Conservation (phyloP, 2,888 invertebrate genomes). For the Onchidella celtica region DNA sequence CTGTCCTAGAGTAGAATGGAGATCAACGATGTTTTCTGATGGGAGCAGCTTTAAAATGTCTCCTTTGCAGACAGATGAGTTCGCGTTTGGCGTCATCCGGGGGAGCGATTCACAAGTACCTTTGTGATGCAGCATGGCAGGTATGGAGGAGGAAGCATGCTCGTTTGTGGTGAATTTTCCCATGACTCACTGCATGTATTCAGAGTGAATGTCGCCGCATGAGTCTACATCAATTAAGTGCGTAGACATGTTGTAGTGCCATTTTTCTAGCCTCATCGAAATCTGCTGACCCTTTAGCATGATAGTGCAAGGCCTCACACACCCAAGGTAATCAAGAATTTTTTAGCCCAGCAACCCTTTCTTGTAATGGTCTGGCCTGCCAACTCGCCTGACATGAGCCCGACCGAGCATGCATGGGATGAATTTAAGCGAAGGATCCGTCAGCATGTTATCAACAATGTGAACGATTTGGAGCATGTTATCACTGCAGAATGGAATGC, state of each 20-base stretch:
- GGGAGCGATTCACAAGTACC: neutral
- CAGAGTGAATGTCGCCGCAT: constrained; percentile 14
- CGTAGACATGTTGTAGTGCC: constrained; percentile 5
- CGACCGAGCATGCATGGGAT: constrained; percentile 21
- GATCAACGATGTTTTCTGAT: constrained; percentile 6
- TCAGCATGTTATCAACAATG: constrained; percentile 2
- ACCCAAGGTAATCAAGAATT: neutral
- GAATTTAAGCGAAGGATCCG: constrained; percentile 9
- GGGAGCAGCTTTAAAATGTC: constrained; percentile 13
- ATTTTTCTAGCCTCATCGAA: constrained; percentile 12
- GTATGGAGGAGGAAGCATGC: constrained; percentile 27
- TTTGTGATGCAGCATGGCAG: constrained; percentile 23
- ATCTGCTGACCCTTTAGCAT: neutral
- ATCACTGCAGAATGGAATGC: constrained; percentile 15
- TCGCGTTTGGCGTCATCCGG: constrained; percentile 10
- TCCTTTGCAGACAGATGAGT: neutral
- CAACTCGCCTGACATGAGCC: constrained; percentile 24
- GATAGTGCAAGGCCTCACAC: constrained; percentile 12
- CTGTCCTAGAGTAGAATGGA: neutral
- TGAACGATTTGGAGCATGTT: neutral
- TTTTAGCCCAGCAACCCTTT: constrained; percentile 21
- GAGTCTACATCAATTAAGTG: neutral
- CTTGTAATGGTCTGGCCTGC: constrained; percentile 25
- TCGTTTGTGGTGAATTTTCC: neutral
- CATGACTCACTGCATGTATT: constrained; percentile 14